A percentile compares a stretch with the other conserved stretches of the same genome.
phyloP scores from a whole-genome alignment of 2,888 invertebrate species.

The Trachelus stipa region DNA sequence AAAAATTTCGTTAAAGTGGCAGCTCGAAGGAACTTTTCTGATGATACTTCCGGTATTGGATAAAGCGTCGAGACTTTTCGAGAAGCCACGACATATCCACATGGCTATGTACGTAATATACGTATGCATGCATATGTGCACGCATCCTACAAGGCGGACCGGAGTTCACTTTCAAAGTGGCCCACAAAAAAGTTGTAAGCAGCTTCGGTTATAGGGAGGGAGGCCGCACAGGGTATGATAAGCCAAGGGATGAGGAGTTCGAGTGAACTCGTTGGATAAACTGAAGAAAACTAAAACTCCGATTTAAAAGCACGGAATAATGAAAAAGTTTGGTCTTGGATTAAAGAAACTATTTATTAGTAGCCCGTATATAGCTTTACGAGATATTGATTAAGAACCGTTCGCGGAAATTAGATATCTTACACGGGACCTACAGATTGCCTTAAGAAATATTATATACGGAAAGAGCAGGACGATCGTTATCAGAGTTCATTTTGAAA shows the following conservation, averaged over 20 bases:
- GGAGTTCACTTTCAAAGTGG: constrained; percentile 41
- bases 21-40: constrained; percentile 37
- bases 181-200: constrained; percentile 45
- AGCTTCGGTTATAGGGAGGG: constrained; percentile 35
- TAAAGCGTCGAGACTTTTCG: background rate
- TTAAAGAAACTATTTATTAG: constrained; percentile 47
- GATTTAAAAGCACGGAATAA: constrained; percentile 47
- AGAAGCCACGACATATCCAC: background rate
- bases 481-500: background rate
- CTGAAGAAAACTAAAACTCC: constrained; percentile 43
- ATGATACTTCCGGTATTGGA: constrained; percentile 32
- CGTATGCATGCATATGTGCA: background rate
- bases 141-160: constrained; percentile 5
- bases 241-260: constrained; percentile 8
- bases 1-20: constrained; percentile 30
- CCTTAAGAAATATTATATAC: background rate
- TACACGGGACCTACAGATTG: background rate
- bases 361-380: constrained; percentile 18
- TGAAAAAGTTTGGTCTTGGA: constrained; percentile 46
- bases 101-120: background rate
- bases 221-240: constrained; percentile 13
- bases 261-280: constrained; percentile 38
- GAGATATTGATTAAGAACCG: too few relatives aligned
- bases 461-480: background rate
- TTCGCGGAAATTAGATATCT: background rate